Conservation (phyloP, 2,797 vertebrate species). For the Anabacerthia variegaticeps region DNA sequence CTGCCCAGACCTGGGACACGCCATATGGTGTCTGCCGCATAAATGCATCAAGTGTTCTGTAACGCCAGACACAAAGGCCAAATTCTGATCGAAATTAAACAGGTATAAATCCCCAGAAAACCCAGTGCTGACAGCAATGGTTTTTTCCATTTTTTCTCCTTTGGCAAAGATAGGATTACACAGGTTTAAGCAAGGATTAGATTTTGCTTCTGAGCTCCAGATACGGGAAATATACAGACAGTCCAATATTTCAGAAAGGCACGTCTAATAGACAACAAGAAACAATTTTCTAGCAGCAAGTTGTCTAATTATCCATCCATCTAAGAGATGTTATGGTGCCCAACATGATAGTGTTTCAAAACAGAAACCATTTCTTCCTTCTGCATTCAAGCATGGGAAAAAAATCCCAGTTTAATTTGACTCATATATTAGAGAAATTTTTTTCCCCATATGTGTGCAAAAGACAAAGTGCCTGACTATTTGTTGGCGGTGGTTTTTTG, state of each 20-base stretch:
- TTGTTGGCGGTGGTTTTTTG: neutral
- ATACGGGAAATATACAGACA: neutral
- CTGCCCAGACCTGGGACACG: neutral
- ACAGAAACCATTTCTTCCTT: neutral
- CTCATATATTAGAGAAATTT: neutral
- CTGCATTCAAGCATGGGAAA: neutral
- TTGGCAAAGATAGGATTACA: neutral
- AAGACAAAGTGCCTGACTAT: neutral
- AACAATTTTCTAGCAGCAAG: neutral
- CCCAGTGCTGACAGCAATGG: neutral
- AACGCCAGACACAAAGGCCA: neutral
- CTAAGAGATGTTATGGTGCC: neutral
- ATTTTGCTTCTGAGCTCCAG: neutral
- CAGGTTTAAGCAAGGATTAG: neutral
- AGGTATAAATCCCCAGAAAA: slow-evolving; percentile 7
- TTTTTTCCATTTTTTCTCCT: neutral
- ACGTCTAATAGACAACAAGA: neutral
- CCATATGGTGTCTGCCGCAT: neutral
- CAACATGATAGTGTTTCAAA: neutral
- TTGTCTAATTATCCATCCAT: neutral
- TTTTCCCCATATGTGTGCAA: neutral
- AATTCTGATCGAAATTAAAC: slow-evolving; percentile 13
- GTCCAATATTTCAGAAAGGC: neutral
- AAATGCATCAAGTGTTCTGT: neutral
- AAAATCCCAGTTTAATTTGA: neutral